phyloP scores from a whole-genome alignment of 2,113 vertebrate species.

The Bombycilla garrulus region DNA sequence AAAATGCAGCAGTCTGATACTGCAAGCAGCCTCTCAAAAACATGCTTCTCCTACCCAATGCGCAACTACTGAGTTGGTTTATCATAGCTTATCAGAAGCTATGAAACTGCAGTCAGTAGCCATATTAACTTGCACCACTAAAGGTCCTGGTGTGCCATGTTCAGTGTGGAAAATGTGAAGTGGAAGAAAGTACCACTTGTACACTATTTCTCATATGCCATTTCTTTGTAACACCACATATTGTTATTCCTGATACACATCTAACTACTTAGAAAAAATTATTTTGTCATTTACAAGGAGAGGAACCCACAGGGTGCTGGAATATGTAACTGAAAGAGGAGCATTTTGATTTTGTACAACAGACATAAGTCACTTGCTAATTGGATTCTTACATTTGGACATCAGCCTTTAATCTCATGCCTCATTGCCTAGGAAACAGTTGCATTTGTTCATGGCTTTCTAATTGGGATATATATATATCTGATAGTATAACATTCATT shows the following conservation, averaged over 20 bases:
- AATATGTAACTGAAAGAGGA: neutral
- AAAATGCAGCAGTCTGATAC: neutral
- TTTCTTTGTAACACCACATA: neutral
- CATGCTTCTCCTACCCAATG: neutral
- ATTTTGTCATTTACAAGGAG: neutral
- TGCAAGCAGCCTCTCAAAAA: neutral
- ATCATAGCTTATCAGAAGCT: neutral
- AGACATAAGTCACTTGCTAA: conserved; percentile 54
- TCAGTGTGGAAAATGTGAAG: neutral
- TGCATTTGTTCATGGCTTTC: conserved; percentile 28
- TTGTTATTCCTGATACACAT: neutral
- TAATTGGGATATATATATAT: neutral
- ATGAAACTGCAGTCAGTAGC: neutral
- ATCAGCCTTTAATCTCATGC: conserved; percentile 45
- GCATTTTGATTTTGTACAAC: conserved; percentile 14
- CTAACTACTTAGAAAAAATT: neutral
- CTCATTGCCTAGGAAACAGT: conserved; percentile 38
- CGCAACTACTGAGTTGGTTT: neutral
- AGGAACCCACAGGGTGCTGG: neutral
- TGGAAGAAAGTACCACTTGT: neutral
- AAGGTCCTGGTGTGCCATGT: neutral
- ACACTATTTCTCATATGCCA: neutral
- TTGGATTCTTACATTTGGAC: conserved; percentile 36
- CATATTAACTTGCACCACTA: neutral
- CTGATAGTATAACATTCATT: neutral